Evolutionary conservation across 2,797 vertebrate genomes (phyloP).

Genomic region (Schizopygopsis malacanthus): DNA sequence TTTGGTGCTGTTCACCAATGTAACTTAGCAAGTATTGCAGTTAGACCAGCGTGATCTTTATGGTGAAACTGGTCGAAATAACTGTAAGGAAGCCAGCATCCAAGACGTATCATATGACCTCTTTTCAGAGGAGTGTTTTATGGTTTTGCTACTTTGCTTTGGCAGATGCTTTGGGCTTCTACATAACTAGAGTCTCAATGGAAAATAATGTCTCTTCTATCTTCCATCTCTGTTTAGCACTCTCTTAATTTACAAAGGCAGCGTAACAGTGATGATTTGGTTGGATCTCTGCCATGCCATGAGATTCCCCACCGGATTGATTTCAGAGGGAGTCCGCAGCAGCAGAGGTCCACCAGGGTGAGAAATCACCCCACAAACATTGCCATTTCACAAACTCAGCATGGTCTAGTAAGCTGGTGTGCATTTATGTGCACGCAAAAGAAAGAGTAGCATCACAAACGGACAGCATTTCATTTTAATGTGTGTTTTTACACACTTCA

Average conservation of each 20-base stretch:
- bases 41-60: background rate
- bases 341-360: slow-evolving; percentile 25
- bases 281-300: slow-evolving; percentile 33
- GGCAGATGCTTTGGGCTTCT: slow-evolving; percentile 11
- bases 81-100: background rate
- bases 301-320: slow-evolving; percentile 11
- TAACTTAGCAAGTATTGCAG: background rate
- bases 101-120: background rate
- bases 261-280: slow-evolving; percentile 25
- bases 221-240: slow-evolving; percentile 11
- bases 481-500: slow-evolving; percentile 4
- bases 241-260: slow-evolving; percentile 36
- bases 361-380: slow-evolving; percentile 36
- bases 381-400: slow-evolving; percentile 42
- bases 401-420: slow-evolving; percentile 36
- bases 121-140: background rate
- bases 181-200: slow-evolving; percentile 30
- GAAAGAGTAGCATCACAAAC: background rate
- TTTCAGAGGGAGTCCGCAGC: background rate
- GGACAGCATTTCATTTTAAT: background rate
- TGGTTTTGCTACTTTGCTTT: slow-evolving; percentile 29
- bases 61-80: background rate
- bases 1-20: background rate
- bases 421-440: background rate
- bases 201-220: background rate